These are phyloP conservation scores for Melanerpes aurifrons DNA, from an alignment of 2,113 vertebrate genomes.

Conservation along the genomic window DNA sequence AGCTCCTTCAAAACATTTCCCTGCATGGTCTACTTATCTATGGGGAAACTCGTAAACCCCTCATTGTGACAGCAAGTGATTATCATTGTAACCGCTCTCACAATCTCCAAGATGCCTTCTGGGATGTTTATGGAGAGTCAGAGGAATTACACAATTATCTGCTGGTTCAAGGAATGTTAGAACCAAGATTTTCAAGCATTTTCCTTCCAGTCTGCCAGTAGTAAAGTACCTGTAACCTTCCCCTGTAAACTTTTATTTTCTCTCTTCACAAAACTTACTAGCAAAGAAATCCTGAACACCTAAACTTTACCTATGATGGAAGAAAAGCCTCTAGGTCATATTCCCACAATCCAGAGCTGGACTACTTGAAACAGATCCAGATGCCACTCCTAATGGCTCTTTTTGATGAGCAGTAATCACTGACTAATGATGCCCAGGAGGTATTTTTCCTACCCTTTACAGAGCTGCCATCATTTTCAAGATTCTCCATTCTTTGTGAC, in stretches of 20 bases:
- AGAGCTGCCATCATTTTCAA: not conserved
- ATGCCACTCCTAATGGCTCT: conserved; percentile 15
- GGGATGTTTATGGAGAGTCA: not conserved
- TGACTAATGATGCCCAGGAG: conserved; percentile 21
- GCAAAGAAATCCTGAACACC: not conserved
- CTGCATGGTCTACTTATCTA: not conserved
- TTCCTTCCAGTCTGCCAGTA: not conserved
- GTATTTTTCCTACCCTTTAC: conserved; percentile 34
- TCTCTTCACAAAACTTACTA: not conserved
- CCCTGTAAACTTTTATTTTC: not conserved
- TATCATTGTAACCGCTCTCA: not conserved
- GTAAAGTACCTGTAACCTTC: not conserved
- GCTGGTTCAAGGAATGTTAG: not conserved
- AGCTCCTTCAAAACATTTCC: not conserved
- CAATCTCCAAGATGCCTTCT: rapidly evolving
- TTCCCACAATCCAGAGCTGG: conserved; percentile 27
- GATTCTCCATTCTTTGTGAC: not conserved
- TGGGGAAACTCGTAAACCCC: not conserved
- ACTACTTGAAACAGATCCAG: conserved; percentile 34
- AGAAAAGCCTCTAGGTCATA: conserved; percentile 43
- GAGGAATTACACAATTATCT: not conserved
- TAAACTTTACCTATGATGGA: not conserved
- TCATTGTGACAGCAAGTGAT: not conserved
- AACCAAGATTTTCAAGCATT: not conserved
- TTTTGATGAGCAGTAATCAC: conserved; percentile 47